Conservation (phyloP, 2,797 vertebrate species). For the Sebastes itinus region DNA sequence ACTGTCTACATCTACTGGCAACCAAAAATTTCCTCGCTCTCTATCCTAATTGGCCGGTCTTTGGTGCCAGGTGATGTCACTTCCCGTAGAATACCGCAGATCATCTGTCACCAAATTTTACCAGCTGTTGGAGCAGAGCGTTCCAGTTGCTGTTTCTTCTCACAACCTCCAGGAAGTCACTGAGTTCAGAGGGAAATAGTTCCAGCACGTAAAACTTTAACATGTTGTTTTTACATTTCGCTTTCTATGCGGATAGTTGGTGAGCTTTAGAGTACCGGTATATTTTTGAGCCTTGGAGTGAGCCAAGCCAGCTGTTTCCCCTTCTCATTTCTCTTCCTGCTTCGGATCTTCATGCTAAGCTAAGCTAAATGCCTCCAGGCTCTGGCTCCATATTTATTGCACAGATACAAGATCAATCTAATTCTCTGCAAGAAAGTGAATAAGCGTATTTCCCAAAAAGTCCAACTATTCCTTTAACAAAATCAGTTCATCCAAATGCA, state of each 20-base stretch:
- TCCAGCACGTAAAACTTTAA: not conserved
- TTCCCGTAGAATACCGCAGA: slow-evolving; percentile 44
- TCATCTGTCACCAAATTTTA: slow-evolving; percentile 45
- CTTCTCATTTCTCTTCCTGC: not conserved
- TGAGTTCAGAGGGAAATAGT: not conserved
- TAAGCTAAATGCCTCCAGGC: slow-evolving; percentile 1
- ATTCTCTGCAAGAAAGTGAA: not conserved
- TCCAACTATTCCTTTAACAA: not conserved
- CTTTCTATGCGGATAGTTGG: not conserved
- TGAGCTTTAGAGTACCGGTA: not conserved
- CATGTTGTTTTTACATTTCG: not conserved
- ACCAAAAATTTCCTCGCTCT: not conserved
- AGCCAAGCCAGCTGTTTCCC: not conserved
- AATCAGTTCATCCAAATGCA: not conserved
- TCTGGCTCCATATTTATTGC: not conserved
- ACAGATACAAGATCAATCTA: not conserved
- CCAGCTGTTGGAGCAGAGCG: slow-evolving; percentile 21
- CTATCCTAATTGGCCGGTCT: slow-evolving; percentile 10
- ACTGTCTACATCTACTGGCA: slow-evolving; percentile 8
- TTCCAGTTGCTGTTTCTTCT: slow-evolving; percentile 28
- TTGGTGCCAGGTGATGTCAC: slow-evolving; percentile 50
- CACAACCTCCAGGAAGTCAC: slow-evolving; percentile 23
- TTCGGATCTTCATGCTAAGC: not conserved
- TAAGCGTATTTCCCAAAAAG: not conserved
- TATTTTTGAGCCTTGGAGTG: not conserved